Evolutionary conservation across 2,113 vertebrate species (phyloP).

Genomic region (Phalacrocorax pelagicus): DNA sequence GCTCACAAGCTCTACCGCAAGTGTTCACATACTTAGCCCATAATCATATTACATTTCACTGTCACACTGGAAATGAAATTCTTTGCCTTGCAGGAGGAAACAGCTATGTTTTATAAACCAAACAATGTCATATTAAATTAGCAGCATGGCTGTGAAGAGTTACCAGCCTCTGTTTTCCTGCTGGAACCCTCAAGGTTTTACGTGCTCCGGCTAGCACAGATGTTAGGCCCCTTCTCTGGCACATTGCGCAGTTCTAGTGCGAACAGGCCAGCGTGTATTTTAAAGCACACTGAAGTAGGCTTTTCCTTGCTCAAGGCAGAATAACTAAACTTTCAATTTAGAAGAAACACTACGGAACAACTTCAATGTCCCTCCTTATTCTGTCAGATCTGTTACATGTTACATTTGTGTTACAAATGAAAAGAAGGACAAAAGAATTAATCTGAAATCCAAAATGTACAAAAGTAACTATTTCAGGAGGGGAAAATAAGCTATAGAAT

Average conservation of each 20-base stretch:
- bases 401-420: not conserved
- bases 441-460: not conserved
- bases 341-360: not conserved
- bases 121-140: not conserved
- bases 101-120: not conserved
- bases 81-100: not conserved
- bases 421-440: not conserved
- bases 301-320: not conserved
- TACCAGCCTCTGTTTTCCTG: not conserved
- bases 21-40: not conserved
- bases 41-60: not conserved
- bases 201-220: not conserved
- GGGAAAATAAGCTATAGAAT: not conserved
- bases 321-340: not conserved
- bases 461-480: not conserved
- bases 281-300: not conserved
- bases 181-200: not conserved
- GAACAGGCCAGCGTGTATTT: not conserved
- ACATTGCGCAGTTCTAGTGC: not conserved
- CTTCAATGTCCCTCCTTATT: not conserved
- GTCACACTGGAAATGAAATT: not conserved
- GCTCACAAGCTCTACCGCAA: not conserved
- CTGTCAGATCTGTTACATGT: not conserved
- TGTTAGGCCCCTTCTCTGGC: not conserved
- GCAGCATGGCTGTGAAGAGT: not conserved